Conservation (phyloP, 2,888 invertebrate genomes). For the Sinotaia quadrata region DNA sequence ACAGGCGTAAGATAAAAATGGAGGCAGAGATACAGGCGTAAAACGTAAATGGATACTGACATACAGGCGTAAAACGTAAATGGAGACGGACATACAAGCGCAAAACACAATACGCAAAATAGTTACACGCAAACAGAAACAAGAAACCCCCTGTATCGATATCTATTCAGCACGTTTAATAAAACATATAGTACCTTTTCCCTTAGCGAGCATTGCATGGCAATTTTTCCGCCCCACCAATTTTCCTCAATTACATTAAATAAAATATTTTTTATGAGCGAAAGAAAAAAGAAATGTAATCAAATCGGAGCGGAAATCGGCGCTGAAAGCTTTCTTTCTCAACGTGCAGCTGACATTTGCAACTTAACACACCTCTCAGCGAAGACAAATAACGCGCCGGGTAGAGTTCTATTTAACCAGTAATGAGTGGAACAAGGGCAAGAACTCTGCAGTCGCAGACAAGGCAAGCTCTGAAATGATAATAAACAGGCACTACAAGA, state of each 20-base stretch:
- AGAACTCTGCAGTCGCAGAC: no score
- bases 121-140: no score
- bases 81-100: no score
- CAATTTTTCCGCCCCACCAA: not conserved
- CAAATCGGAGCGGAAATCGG: slow-evolving; percentile 18
- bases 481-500: no score
- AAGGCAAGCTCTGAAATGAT: no score
- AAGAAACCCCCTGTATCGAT: not conserved
- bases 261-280: no score
- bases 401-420: not conserved
- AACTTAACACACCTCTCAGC: slow-evolving; percentile 6
- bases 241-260: slow-evolving; percentile 19
- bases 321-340: slow-evolving; percentile 1
- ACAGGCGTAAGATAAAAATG: no score
- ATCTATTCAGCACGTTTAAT: not conserved
- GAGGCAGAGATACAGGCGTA: no score
- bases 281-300: no score
- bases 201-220: not conserved
- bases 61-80: no score
- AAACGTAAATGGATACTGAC: no score
- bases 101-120: no score
- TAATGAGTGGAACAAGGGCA: slow-evolving; percentile 18
- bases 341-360: slow-evolving; percentile 7
- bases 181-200: slow-evolving; percentile 2
- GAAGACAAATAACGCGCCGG: slow-evolving; percentile 12